phyloP scores from a whole-genome alignment of 2,113 vertebrate genomes.

The Ctenomys sociabilis region DNA sequence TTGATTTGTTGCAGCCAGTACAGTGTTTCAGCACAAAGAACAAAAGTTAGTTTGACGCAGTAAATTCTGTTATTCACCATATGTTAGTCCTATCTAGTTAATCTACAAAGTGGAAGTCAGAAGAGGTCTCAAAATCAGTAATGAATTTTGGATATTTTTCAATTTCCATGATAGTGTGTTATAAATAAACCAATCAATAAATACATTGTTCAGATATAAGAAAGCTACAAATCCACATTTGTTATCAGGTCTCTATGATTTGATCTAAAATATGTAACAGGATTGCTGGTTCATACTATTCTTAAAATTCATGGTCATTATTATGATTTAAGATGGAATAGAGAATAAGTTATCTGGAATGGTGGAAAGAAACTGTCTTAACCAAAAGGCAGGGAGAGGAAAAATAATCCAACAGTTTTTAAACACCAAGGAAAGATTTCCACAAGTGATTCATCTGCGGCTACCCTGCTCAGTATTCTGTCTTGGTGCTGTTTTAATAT shows the following conservation, averaged over 20 bases:
- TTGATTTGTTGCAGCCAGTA: not conserved
- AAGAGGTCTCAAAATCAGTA: not conserved
- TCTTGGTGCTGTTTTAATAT: conserved; percentile 25
- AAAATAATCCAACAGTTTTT: not conserved
- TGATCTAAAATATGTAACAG: not conserved
- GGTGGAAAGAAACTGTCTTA: not conserved
- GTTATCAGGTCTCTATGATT: not conserved
- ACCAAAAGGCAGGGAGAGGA: not conserved
- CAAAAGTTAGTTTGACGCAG: not conserved
- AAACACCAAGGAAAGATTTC: conserved; percentile 18
- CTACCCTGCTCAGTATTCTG: not conserved
- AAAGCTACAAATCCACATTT: not conserved
- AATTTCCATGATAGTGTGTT: not conserved
- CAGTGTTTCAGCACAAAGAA: not conserved
- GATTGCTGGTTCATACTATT: not conserved
- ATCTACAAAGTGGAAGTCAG: not conserved
- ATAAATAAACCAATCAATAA: not conserved
- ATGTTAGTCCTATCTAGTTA: not conserved
- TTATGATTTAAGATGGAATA: not conserved
- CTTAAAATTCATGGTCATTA: not conserved
- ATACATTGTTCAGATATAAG: not conserved
- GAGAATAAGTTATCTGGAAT: not conserved
- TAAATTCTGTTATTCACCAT: not conserved
- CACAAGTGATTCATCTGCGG: not conserved
- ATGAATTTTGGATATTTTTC: not conserved